Percentiles rank a stretch among this genome's conserved stretches.
Evolutionary conservation across 2,797 vertebrate species (phyloP).

Genomic region (Cossypha niveicapilla): DNA sequence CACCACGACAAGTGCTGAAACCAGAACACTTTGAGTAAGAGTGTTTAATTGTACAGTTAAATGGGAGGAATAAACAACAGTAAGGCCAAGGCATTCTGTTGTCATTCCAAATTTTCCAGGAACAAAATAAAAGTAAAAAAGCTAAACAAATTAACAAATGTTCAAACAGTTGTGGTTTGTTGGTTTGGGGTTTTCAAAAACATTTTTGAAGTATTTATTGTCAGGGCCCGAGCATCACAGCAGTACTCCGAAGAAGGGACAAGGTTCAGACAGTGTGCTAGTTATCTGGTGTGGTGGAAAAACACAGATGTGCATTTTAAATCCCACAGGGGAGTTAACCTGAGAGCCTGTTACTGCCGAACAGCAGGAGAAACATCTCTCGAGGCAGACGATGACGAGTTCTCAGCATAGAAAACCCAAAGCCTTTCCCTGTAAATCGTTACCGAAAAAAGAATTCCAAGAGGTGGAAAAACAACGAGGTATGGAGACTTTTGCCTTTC

Average conservation of each 20-base stretch:
- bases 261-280: not conserved
- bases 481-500: not conserved
- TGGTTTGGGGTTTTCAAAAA: not conserved
- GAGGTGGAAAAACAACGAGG: not conserved
- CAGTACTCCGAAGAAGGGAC: not conserved
- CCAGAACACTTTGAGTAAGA: not conserved
- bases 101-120: not conserved
- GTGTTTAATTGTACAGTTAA: not conserved
- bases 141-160: not conserved
- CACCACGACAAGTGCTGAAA: not conserved
- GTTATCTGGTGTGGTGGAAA: not conserved
- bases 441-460: not conserved
- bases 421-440: not conserved
- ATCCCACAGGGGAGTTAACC: not conserved
- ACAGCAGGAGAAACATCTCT: not conserved
- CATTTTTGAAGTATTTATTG: not conserved
- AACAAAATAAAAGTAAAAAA: not conserved
- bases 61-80: not conserved
- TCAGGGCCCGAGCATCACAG: not conserved
- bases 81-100: not conserved
- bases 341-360: not conserved
- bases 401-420: not conserved
- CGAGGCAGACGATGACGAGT: not conserved
- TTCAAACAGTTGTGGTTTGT: not conserved
- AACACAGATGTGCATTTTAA: constrained; percentile 19